Evolutionary conservation across 1,140 invertebrate species (phyloP), one percentile per base, ranked within the genome.

Genomic region (Sitophilus oryzae): DNA sequence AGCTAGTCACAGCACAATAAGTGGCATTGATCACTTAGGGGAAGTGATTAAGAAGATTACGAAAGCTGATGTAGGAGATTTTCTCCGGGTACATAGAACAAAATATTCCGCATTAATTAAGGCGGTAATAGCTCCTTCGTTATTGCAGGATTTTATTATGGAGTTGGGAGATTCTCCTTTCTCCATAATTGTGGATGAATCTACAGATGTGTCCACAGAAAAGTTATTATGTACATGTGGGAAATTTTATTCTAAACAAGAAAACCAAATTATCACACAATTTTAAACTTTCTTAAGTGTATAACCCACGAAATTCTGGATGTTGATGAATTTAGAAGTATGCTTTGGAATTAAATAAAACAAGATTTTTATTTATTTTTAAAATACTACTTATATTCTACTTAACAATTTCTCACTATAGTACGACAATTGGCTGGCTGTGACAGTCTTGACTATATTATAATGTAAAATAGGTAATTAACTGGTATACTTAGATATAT

Each of bases 171-270:
- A 52, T 30, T 42, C 37, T 43, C 25, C 41, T n/a, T 42, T 35
- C 19, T 52, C 21, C 14, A 52, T 52, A 5, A 52, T 52, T 3
- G 21, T 52, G 8, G 50, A 52, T 44, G 38, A 52, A 25, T 52
- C 50, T 2, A 52, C 50, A 15, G 50, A 52, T 44, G 23, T 52
- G 8, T 37, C 30, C 2, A 25, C 3, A 2, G 38, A 52, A 18
- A 52, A 52, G 22, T 10, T 52, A 1, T 9, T 52, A 20, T 43
- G 47, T 44, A 44, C 44, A 18, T 30, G 25, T 30, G 20, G 42
- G 9, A 44, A 44, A 16, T 49, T 20, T 23, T 49, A 49, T 20
- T 49, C 47, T 37, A 15, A 38, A 22, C 8, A 21, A 3, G 21
- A 49, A 19, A 49, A 49, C 22, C 8, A 38, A 2, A 21, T 49